Percentiles rank a stretch among this genome's conserved stretches.
Evolutionary conservation across 2,888 invertebrate species (phyloP).

Genomic region (Trisateles emortualis): DNA sequence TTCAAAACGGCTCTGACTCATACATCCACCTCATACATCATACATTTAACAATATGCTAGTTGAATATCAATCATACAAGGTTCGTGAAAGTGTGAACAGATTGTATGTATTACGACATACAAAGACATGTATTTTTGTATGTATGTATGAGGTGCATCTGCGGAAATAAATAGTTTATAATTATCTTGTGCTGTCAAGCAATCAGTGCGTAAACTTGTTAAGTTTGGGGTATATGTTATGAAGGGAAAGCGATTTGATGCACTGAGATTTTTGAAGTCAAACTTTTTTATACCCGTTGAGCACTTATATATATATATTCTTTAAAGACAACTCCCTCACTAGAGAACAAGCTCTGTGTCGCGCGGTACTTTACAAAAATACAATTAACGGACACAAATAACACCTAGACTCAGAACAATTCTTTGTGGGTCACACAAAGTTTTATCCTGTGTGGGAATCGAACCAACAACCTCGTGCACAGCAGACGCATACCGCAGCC

Average conservation of each 20-base stretch:
- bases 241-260: slow-evolving; percentile 18
- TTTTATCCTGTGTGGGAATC: too few relatives aligned
- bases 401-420: too few relatives aligned
- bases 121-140: slow-evolving; percentile 35
- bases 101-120: slow-evolving; percentile 56
- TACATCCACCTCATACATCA: not conserved
- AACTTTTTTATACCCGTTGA: too few relatives aligned
- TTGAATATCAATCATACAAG: slow-evolving; percentile 36
- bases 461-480: too few relatives aligned
- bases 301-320: too few relatives aligned
- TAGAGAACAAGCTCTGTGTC: too few relatives aligned
- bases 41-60: slow-evolving; percentile 11
- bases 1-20: not conserved
- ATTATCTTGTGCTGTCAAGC: slow-evolving; percentile 50
- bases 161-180: slow-evolving; percentile 54
- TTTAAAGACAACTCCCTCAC: too few relatives aligned
- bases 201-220: slow-evolving; percentile 69
- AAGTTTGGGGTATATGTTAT: slow-evolving; percentile 28
- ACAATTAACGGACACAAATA: too few relatives aligned
- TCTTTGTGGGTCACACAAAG: too few relatives aligned
- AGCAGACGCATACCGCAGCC: too few relatives aligned
- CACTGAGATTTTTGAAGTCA: not conserved
- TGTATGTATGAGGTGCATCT: slow-evolving; percentile 39
- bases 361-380: too few relatives aligned
- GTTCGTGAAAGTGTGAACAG: slow-evolving; percentile 64